Evolutionary conservation across 2,888 invertebrate species (phyloP), one percentile per base, ranked within the genome.

Genomic region (Yponomeuta plumbellus): DNA sequence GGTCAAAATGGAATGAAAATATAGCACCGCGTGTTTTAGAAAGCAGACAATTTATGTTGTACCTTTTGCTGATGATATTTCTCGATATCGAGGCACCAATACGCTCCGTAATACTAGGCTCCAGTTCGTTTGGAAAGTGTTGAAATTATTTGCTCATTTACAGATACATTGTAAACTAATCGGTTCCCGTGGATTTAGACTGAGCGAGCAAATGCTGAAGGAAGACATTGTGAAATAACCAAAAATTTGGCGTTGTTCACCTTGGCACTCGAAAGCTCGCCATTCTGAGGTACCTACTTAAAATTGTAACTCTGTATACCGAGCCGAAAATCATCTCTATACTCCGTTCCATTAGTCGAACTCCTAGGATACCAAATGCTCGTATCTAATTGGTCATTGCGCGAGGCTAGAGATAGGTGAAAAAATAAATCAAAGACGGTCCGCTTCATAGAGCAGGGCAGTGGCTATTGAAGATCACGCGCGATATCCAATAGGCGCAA

Each of bases 111-210:
- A 52, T 52, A 17, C 17, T 52, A 52, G 44, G 44, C 17, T 17
- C 17, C 5, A 52, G 44, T 52, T 17, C 44, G 17, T 17, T 52
- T 52, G 44, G 44, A 52, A 52, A 52, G 44, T 52, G 44, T 52
- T 52, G 17, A 52, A 52, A 52, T 52, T 52, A 52, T 52, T 52
- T 52, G 44, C 44, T 52, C 44, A 52, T 52, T 52, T 52, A 52
- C 44, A 52, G 44, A 52, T 52, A 52, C 44, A 52, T 52, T 52
- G 44, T 52, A 52, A 52, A 52, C 44, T 52, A 52, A 52, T 52
- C 44, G 44, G 44, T 52, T 52, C 13, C 17, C 17, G 44, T 17
- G 44, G 3, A 13, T 52, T 52, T 52, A 52, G 44, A 52, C 44
- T 17, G 17, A 52, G 44, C 44, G 44, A 13, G 17, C 17, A 52